A percentile compares a stretch with the other conserved stretches of the same genome.
Conservation (phyloP, 2,797 vertebrate genomes). For the Cryptoprocta ferox region DNA sequence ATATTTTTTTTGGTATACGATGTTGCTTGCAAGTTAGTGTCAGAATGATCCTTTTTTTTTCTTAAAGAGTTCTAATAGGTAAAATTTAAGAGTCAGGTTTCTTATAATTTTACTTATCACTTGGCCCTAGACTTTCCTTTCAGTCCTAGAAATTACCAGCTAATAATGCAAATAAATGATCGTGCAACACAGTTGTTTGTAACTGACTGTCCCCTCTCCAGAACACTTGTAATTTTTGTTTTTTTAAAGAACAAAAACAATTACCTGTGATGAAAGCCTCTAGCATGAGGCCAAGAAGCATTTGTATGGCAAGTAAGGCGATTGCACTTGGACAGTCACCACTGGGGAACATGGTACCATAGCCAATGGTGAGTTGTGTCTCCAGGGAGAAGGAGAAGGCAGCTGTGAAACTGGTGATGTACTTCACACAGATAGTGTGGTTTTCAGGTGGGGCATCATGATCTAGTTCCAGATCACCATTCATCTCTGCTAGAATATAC, state of each 20-base stretch:
- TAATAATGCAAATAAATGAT: constrained; percentile 20
- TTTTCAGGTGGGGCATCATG: constrained; percentile 94
- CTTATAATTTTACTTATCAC: not conserved
- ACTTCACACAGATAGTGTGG: constrained; percentile 97
- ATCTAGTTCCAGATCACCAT: constrained; percentile 95
- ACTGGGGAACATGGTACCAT: constrained; percentile 98
- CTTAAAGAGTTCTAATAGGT: constrained; percentile 1
- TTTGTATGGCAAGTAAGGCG: constrained; percentile 96
- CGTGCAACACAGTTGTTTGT: not conserved
- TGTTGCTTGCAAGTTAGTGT: constrained; percentile 43
- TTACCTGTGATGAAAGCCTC: constrained; percentile 99
- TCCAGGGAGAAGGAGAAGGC: constrained; percentile 99
- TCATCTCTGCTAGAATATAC: constrained; percentile 96
- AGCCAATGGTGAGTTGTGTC: constrained; percentile 99
- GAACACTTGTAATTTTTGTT: not conserved
- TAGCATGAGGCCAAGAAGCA: constrained; percentile 98
- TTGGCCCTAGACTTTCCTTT: not conserved
- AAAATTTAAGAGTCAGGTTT: constrained; percentile 29
- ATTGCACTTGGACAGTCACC: constrained; percentile 97
- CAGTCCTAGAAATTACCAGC: not conserved
- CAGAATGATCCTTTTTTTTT: not conserved
- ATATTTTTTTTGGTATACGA: not conserved
- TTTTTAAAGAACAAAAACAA: constrained; percentile 65
- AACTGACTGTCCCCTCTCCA: not conserved
- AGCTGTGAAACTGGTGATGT: constrained; percentile 97